Conservation (phyloP, 2,113 vertebrate genomes). For the Thamnophis sirtalis region DNA sequence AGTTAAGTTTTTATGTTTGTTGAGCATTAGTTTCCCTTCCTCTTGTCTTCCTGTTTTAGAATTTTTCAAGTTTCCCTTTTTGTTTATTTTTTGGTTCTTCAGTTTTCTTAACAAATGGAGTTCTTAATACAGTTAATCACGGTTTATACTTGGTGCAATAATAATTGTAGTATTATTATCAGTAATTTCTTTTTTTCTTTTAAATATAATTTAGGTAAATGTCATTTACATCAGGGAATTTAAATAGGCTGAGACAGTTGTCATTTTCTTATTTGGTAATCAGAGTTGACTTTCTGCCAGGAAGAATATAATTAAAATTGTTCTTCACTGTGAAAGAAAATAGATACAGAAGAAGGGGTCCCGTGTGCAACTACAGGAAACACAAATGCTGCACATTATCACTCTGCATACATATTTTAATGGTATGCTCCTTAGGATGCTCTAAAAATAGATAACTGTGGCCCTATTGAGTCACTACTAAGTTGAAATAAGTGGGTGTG, state of each 20-base stretch:
- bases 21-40: neutral
- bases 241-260: conserved; percentile 63
- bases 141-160: conserved; percentile 47
- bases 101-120: conserved; percentile 51
- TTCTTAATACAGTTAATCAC: conserved; percentile 51
- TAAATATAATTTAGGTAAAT: conserved; percentile 61
- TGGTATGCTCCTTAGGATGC: conserved; percentile 23
- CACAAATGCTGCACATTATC: conserved; percentile 55
- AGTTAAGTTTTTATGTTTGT: conserved; percentile 48
- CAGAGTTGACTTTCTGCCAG: conserved; percentile 58
- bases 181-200: conserved; percentile 48
- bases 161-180: conserved; percentile 39
- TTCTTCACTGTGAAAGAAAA: conserved; percentile 59
- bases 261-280: conserved; percentile 34
- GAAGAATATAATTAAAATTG: conserved; percentile 63
- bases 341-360: conserved; percentile 59
- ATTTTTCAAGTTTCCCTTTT: conserved; percentile 46
- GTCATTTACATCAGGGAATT: conserved; percentile 61
- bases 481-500: conserved; percentile 2
- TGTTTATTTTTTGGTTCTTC: conserved; percentile 54
- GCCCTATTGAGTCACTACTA: conserved; percentile 19
- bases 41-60: conserved; percentile 42
- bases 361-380: conserved; percentile 60
- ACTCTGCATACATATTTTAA: conserved; percentile 37
- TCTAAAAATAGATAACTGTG: conserved; percentile 40